Evolutionary conservation across 2,888 invertebrate genomes (phyloP).

Genomic region (Ochlodes sylvanus): DNA sequence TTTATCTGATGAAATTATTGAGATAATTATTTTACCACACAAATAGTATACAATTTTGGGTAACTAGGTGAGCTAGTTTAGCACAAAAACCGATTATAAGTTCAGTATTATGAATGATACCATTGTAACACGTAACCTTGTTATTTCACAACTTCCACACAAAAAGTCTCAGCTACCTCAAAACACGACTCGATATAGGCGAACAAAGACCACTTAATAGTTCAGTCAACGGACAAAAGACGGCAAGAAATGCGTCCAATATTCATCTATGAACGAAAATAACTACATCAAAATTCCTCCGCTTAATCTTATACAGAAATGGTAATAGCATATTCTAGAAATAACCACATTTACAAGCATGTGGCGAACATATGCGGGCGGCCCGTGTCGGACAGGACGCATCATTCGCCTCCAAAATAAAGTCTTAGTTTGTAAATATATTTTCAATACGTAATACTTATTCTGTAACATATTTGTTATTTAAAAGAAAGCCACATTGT

Average conservation of each 20-base stretch:
- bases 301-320: conserved; percentile 23
- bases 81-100: neutral
- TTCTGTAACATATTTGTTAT: neutral
- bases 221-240: conserved; percentile 25
- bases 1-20: no score
- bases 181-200: conserved; percentile 11
- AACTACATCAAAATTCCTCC: conserved; percentile 33
- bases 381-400: conserved; percentile 23
- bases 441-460: neutral
- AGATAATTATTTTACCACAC: neutral
- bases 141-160: neutral
- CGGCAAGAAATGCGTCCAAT: conserved; percentile 26
- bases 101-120: neutral
- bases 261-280: conserved; percentile 29
- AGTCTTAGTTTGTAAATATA: conserved; percentile 14
- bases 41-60: neutral
- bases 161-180: conserved; percentile 4
- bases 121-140: neutral
- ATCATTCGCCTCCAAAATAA: conserved; percentile 17
- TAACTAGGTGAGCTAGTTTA: no score
- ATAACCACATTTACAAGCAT: conserved; percentile 28
- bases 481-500: no score
- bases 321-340: conserved; percentile 32
- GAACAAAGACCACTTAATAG: conserved; percentile 26
- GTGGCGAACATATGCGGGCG: conserved; percentile 28